Evolutionary conservation across 2,797 vertebrate species (phyloP), one percentile per base, ranked within the genome.

Genomic region (Danio kyathit): DNA sequence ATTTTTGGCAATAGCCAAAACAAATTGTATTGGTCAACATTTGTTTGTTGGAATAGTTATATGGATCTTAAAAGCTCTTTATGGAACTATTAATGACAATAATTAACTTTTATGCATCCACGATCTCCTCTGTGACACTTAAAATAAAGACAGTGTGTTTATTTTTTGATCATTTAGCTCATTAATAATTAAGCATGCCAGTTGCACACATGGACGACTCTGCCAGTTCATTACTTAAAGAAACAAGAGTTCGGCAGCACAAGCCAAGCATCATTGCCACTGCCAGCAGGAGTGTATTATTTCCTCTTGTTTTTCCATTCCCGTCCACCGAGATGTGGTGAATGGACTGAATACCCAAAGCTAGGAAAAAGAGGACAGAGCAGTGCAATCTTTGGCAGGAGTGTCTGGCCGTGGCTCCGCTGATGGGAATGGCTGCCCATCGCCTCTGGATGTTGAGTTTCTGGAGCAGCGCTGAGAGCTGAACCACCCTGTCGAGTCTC

Each of bases 381-480:
- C 70, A 79, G 70, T 82, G 60, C 48, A 87, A 82, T 69, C 71
- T 76, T 85, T 83, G 84, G 83, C 87, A 87, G 9, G 59, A 43
- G 66, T 17, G 65, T 48, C 75, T 87, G 86, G 86, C 86, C 87
- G 61, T 48, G 70, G 38, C 72, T 46, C 21, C 52, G 13, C 52
- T 60, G 81, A 66, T 56, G 80, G 65, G 81, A 57, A 77, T 61
- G 54, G 82, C 82, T 82, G 77, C 71, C 83, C 82, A 76, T 4
- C 71, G 77, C 83, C 81, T 85, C 76, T 64, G 73, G 85, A 85
- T 77, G 81, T 88, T 83, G 76, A 75, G 72, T 83, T 66, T 69
- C 40, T 19, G 83, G 46, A 82, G 48, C 63, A 65, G 71, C 70
- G 60, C 76, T 69, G 81, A 78, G 81, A 75, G 80, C 63, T 19